Evolutionary conservation across 2,888 invertebrate genomes (phyloP).

Genomic region (Allygus modestus): DNA sequence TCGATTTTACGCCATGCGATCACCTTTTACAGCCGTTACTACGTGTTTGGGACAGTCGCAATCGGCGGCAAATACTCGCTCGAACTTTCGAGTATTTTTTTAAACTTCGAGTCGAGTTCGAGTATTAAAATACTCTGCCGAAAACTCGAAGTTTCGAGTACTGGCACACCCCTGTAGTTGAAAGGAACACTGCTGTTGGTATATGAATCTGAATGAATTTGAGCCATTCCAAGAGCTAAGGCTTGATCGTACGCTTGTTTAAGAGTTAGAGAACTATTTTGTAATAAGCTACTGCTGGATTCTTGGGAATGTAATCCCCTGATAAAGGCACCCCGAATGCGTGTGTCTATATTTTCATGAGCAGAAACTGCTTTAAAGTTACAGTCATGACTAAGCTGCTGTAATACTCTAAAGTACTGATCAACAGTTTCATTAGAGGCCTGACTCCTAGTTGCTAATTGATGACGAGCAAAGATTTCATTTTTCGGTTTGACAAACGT

Average conservation of each 20-base stretch:
- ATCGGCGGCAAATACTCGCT: too few relatives aligned
- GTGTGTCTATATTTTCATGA: background rate
- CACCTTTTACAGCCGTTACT: too few relatives aligned
- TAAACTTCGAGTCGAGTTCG: too few relatives aligned
- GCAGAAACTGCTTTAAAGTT: conserved; percentile 1
- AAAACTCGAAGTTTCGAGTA: too few relatives aligned
- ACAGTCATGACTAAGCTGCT: background rate
- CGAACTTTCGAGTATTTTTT: too few relatives aligned
- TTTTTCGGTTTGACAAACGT: background rate
- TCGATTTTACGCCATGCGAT: too few relatives aligned
- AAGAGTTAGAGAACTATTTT: background rate
- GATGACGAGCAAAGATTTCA: background rate
- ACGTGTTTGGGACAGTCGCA: too few relatives aligned
- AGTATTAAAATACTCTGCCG: too few relatives aligned
- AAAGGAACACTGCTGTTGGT: background rate
- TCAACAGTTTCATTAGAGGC: background rate
- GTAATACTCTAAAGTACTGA: background rate
- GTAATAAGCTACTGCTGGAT: background rate
- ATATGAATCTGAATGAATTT: background rate
- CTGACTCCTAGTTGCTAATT: background rate
- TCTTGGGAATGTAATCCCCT: background rate
- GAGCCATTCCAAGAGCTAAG: background rate
- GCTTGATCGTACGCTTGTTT: background rate
- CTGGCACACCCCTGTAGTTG: too few relatives aligned
- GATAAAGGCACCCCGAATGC: background rate